phyloP scores from a whole-genome alignment of 2,888 invertebrate species.

The Neuroscelio doddi region DNA sequence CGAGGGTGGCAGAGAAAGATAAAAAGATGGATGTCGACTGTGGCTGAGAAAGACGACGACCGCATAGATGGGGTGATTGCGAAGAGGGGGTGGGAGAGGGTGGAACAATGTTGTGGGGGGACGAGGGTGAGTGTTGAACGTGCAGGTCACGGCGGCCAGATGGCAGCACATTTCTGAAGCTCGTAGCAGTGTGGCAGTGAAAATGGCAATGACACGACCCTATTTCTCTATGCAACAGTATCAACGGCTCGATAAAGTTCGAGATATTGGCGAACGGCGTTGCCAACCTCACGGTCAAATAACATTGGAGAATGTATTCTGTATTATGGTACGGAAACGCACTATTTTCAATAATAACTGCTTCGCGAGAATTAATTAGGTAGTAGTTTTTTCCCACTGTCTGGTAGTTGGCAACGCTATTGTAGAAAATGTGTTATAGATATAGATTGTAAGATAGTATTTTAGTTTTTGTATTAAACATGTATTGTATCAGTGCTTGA shows the following conservation, averaged over 20 bases:
- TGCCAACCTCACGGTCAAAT: constrained; percentile 7
- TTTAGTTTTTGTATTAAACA: too few species aligned
- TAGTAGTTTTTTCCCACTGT: too few species aligned
- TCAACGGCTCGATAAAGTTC: constrained; percentile 35
- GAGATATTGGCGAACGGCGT: constrained; percentile 36
- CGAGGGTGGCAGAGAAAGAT: constrained; percentile 14
- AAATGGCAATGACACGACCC: constrained; percentile 41
- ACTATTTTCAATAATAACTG: too few species aligned
- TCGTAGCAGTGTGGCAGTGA: constrained; percentile 38
- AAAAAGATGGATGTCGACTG: constrained; percentile 17
- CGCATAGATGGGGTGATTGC: constrained; percentile 17
- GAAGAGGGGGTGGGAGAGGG: too few species aligned
- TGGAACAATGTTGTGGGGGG: constrained; percentile 15
- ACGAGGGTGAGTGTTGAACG: constrained; percentile 24
- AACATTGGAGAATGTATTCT: too few species aligned
- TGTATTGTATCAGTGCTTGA: too few species aligned
- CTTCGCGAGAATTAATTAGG: too few species aligned
- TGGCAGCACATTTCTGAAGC: constrained; percentile 49
- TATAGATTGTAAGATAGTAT: too few species aligned
- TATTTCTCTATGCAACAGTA: constrained; percentile 21
- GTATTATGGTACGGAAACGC: too few species aligned
- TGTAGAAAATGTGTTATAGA: too few species aligned
- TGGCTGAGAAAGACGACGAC: constrained; percentile 27
- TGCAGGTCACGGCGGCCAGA: constrained; percentile 54
- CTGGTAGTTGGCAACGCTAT: too few species aligned